Evolutionary conservation across 2,797 vertebrate genomes (phyloP), one percentile per base, ranked within the genome.

Genomic region (Coendou prehensilis): DNA sequence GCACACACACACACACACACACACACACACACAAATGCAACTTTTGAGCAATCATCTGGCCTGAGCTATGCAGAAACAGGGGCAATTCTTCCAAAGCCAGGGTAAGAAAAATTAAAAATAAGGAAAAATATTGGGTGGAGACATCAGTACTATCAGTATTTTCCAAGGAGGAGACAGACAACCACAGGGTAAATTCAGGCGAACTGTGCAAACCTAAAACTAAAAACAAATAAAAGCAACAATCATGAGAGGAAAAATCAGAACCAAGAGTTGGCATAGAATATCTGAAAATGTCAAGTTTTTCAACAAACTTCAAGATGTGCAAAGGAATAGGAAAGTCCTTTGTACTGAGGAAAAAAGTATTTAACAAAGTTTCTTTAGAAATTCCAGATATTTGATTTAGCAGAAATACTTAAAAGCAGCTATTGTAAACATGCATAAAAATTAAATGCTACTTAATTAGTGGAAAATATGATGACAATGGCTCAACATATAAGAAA

Each of bases 211-310:
- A 78, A 64, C 14, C 3, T 69, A 47, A 76, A 61, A 56, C 2
- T n/a, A 20, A 93, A 71, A 37, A 5, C 30, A 59, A 80, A 73
- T 20, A 4, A 45, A 30, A 93, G 15, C 37, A 37, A 59, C n/a
- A 84, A n/a, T 54, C 37, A 50, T 75, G 15, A 69, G 59, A 88
- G 33, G 52, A 76, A 69, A 83, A 57, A 78, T 45, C 69, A 28
- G 52, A 95, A 69, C 37, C 37, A 61, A 84, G 47, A 64, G 57
- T 89, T 92, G 28, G 15, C 76, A 76, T 14, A 78, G 45, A 76
- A 45, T 64, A 92, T 28, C 52, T 78, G 78, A 79, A 83, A 92
- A 89, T 89, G 23, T 37, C 33, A 61, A 59, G 69, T 73, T 88
- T 88, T 89, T 84, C 33, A 89, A 54, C 71, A 69, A 71, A 78